Conservation (phyloP, 2,888 invertebrate genomes). For the Phytoseiulus persimilis region DNA sequence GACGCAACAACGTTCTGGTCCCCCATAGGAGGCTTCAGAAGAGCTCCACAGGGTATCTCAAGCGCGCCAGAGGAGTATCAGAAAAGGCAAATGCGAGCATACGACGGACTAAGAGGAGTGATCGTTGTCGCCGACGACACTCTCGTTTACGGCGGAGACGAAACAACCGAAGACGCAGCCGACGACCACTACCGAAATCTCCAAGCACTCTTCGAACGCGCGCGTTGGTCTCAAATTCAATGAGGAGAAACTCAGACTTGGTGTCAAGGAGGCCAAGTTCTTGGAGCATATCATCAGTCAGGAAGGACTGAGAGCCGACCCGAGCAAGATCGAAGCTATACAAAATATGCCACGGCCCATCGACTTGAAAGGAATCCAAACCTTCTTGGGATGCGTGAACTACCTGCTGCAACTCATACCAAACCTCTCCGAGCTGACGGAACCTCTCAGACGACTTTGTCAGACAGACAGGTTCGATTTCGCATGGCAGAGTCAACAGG, state of each 20-base stretch:
- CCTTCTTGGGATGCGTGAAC: slow-evolving; percentile 9
- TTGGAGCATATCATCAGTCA: too few species aligned
- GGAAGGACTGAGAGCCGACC: neutral
- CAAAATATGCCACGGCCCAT: neutral
- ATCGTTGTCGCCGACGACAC: neutral
- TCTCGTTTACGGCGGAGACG: neutral
- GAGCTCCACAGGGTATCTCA: neutral
- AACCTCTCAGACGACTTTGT: too few species aligned
- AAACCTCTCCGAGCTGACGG: neutral
- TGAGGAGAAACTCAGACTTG: neutral
- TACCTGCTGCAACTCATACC: neutral
- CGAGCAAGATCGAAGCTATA: neutral
- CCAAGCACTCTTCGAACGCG: neutral
- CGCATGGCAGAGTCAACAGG: neutral
- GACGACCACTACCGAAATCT: neutral
- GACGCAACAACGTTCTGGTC: too few species aligned
- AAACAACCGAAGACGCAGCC: neutral
- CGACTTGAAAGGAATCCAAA: neutral
- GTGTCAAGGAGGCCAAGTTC: neutral
- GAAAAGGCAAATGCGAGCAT: neutral
- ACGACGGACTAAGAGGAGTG: neutral
- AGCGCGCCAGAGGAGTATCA: neutral
- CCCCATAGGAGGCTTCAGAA: too few species aligned
- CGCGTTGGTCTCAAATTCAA: neutral
- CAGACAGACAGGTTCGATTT: too few species aligned